phyloP scores from a whole-genome alignment of 2,888 invertebrate genomes.

The Laothoe populi region DNA sequence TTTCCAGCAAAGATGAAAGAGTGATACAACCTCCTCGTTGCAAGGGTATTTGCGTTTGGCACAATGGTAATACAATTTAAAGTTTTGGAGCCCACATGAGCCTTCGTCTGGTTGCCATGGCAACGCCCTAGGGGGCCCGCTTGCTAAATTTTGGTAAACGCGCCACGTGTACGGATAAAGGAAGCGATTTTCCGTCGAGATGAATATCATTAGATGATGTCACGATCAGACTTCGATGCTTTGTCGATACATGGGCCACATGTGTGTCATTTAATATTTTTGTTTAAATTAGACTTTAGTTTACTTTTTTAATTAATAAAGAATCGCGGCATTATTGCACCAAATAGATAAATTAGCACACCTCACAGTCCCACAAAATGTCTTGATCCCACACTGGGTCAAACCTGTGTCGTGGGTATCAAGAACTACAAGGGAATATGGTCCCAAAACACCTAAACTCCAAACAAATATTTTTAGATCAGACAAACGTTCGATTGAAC shows the following conservation, averaged over 20 bases:
- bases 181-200: conserved; percentile 79
- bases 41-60: conserved; percentile 68
- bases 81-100: conserved; percentile 81
- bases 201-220: conserved; percentile 80
- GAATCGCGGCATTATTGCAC: too few relatives aligned
- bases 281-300: not conserved
- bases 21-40: conserved; percentile 54
- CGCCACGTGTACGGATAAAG: conserved; percentile 74
- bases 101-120: conserved; percentile 75
- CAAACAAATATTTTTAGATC: too few relatives aligned
- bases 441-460: too few relatives aligned
- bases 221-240: conserved; percentile 44
- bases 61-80: conserved; percentile 81
- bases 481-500: too few relatives aligned
- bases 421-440: too few relatives aligned
- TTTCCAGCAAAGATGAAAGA: conserved; percentile 48
- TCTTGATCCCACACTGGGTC: too few relatives aligned
- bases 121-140: conserved; percentile 74
- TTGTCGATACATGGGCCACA: conserved; percentile 26
- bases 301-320: too few relatives aligned
- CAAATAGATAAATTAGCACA: too few relatives aligned
- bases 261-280: conserved; percentile 18
- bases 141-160: conserved; percentile 75
- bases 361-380: too few relatives aligned
- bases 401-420: too few relatives aligned